Percentiles rank a stretch among this genome's conserved stretches.
phyloP scores from a whole-genome alignment of 2,113 vertebrate genomes.

The Ivindomyrus marchei region DNA sequence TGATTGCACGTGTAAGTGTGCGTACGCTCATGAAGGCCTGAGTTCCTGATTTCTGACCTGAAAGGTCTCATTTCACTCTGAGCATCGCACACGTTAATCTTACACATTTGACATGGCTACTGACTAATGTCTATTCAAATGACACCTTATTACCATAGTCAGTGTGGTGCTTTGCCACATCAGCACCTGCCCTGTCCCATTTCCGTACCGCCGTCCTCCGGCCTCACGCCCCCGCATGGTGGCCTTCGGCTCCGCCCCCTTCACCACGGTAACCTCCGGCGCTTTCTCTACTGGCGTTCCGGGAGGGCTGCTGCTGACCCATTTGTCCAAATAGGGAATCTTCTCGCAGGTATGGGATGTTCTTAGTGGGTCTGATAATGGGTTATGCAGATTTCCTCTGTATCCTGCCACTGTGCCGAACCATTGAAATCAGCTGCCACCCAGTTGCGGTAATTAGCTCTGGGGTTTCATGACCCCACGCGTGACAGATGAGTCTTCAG shows the following conservation, averaged over 20 bases:
- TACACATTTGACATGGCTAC: neutral
- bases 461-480: slow-evolving; percentile 6
- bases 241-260: neutral
- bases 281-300: neutral
- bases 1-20: neutral
- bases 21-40: neutral
- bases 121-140: neutral
- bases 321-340: slow-evolving; percentile 10
- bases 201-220: neutral
- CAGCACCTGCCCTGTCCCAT: neutral
- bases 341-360: slow-evolving; percentile 16
- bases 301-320: neutral
- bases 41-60: neutral
- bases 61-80: neutral
- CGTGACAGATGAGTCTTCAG: neutral
- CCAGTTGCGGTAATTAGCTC: slow-evolving; percentile 14
- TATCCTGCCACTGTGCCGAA: neutral
- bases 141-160: neutral
- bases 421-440: neutral
- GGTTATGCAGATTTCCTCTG: neutral
- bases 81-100: neutral
- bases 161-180: neutral
- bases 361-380: slow-evolving; percentile 16
- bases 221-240: neutral
- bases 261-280: neutral